Percentiles rank a stretch among this genome's conserved stretches.
Evolutionary conservation across 2,888 invertebrate species (phyloP).

Genomic region (Adelphocoris suturalis): DNA sequence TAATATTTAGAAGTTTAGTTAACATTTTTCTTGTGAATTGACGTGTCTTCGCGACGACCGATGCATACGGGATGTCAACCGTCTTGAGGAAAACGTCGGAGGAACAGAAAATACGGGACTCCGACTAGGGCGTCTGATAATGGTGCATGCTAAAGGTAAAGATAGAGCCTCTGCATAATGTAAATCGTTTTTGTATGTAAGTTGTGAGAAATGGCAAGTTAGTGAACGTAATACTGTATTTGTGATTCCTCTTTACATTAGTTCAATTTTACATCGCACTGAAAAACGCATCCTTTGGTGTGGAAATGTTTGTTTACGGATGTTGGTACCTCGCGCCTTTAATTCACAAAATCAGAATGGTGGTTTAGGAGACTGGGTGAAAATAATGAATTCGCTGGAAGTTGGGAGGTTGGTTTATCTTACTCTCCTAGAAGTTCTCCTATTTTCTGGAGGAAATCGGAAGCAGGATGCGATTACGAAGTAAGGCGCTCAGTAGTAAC

Average conservation of each 20-base stretch:
- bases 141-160: conserved; percentile 61
- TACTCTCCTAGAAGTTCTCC: too few relatives aligned
- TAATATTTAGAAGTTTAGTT: not conserved
- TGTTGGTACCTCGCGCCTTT: not conserved
- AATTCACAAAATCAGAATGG: not conserved
- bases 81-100: conserved; percentile 12
- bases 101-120: conserved; percentile 4
- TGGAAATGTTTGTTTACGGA: not conserved
- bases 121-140: conserved; percentile 58
- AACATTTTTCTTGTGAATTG: not conserved
- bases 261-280: not conserved
- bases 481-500: not conserved
- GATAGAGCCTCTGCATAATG: not conserved
- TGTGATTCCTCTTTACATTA: not conserved
- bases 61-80: conserved; percentile 25
- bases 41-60: conserved; percentile 13
- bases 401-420: too few relatives aligned
- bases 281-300: not conserved
- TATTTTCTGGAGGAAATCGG: too few relatives aligned
- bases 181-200: not conserved
- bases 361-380: not conserved
- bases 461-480: too few relatives aligned
- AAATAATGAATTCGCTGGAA: too few relatives aligned
- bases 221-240: not conserved
- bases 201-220: not conserved